A percentile compares a stretch with the other conserved stretches of the same genome.
phyloP scores from a whole-genome alignment of 2,113 vertebrate species.

The Numenius arquata region DNA sequence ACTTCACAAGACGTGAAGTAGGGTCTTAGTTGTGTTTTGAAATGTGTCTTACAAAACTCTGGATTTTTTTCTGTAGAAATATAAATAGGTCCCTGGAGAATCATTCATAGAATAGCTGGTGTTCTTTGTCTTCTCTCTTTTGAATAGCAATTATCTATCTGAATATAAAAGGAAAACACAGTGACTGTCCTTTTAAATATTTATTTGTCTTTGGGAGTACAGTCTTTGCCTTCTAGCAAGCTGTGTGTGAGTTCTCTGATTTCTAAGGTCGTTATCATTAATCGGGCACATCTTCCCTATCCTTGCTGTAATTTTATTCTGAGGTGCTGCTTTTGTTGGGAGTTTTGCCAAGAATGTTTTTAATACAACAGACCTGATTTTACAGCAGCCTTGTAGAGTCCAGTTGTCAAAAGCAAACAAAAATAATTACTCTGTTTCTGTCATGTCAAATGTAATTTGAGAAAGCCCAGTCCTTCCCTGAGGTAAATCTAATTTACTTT shows the following conservation, averaged over 20 bases:
- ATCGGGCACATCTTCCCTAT: background rate
- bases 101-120: background rate
- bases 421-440: constrained; percentile 30
- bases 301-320: background rate
- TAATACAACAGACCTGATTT: background rate
- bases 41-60: fast-evolving
- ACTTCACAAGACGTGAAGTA: background rate
- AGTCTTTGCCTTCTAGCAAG: background rate
- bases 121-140: background rate
- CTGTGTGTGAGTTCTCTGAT: background rate
- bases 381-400: background rate
- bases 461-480: constrained; percentile 26
- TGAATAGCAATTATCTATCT: background rate
- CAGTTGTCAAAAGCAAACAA: constrained; percentile 27
- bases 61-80: background rate
- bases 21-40: background rate
- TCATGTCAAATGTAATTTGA: constrained; percentile 42
- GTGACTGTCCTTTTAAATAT: background rate
- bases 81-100: background rate
- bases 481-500: constrained; percentile 55
- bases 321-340: background rate
- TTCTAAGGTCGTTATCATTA: constrained; percentile 1
- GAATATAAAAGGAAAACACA: background rate
- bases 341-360: background rate
- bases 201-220: background rate